Base-by-base conservation (phyloP, 2,113 vertebrate genomes). In the Amblyopsis rosae region DNA sequence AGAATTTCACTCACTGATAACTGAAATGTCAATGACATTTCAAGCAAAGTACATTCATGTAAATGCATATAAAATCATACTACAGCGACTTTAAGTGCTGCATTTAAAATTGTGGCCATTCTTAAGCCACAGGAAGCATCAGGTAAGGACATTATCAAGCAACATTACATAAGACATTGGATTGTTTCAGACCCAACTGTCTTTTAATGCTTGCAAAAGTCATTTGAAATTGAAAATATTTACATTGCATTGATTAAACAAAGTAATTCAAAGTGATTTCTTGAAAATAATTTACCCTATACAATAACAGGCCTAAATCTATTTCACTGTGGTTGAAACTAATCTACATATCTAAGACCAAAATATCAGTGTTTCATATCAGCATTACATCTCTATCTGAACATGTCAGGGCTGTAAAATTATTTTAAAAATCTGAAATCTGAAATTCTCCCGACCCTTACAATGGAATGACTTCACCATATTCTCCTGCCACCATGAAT, bases 151-250 rank as follows among this genome's bases (percentile, higher is more conserved):
- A 67, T 86, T 71, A 77, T 19, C 57, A 69, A 35, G 58, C 26
- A 26, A 46, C 45, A 62, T 83, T 73, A 74, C 69, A 67, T 46
- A 65, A 70, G 45, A 69, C 41, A 58, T 41, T 57, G 79, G 72
- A 83, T 86, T 79, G 83, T 84, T 74, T 75, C 53, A 73, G 63
- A 67, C 59, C 4, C 68, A 65, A 68, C 69, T 61, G 76, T 63
- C 15, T 11, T 16, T 73, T 86, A 49, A 62, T 75, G 69, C 75
- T 69, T 76, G 71, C 82, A 80, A 75, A 64, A 66, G 66, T 82
- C 1, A 81, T 62, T 69, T 35, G 64, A 46, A 53, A 67, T 41
- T 84, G 58, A 13, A 58, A 71, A 85, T 75, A 64, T 73, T 81
- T 79, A 62, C 45, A 66, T 66, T 54, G 61, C 17, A 66, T 26